A percentile compares a stretch with the other conserved stretches of the same genome.
phyloP scores from a whole-genome alignment of 2,888 invertebrate genomes.

The Drosophila nr. medialis region DNA sequence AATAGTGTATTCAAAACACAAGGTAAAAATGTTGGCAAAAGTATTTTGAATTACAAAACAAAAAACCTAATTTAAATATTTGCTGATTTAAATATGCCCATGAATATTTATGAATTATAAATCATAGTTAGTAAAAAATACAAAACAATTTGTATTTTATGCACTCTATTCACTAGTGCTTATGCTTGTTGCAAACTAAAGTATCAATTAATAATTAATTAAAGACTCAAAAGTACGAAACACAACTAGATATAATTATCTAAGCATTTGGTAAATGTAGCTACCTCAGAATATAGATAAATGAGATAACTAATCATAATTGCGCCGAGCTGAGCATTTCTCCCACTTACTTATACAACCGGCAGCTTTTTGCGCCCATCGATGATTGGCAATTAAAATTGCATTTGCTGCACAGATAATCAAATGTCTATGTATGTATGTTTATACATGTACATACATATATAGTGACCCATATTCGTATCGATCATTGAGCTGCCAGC shows the following conservation, averaged over 20 bases:
- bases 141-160: background rate
- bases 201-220: background rate
- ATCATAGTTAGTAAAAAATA: background rate
- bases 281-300: background rate
- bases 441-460: background rate
- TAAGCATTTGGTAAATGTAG: background rate
- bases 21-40: background rate
- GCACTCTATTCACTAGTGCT: background rate
- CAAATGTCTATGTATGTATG: conserved; percentile 47
- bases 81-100: background rate
- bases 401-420: conserved; percentile 60
- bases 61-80: background rate
- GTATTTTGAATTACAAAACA: background rate
- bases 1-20: background rate
- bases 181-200: background rate
- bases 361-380: conserved; percentile 18
- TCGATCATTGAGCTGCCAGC: conserved; percentile 46
- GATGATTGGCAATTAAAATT: conserved; percentile 76
- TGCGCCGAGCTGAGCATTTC: background rate
- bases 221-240: background rate
- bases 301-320: background rate
- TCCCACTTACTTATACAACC: conserved; percentile 47
- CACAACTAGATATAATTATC: background rate
- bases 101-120: background rate
- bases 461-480: conserved; percentile 60